Evolutionary conservation across 2,888 invertebrate genomes (phyloP).

Genomic region (Drosophila subsilvestris): DNA sequence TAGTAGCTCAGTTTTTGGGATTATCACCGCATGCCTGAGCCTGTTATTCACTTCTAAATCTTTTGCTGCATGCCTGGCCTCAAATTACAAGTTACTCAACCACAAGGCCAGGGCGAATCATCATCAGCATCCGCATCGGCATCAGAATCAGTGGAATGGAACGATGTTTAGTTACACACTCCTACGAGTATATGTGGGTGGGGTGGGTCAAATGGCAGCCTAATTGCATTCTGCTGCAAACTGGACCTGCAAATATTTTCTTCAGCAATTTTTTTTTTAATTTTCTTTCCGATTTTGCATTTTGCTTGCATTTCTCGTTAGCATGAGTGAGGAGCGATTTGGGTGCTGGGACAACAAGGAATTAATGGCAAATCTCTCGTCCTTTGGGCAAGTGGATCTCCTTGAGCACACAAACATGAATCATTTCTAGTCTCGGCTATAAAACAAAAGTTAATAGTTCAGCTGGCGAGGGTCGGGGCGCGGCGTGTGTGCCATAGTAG

Average conservation of each 20-base stretch:
- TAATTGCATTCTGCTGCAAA: conserved; percentile 24
- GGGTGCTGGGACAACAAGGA: background rate
- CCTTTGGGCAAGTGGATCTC: conserved; percentile 38
- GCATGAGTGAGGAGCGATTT: conserved; percentile 9
- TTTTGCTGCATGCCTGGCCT: conserved; percentile 26
- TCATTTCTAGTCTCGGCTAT: conserved; percentile 62
- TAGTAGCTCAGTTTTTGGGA: conserved; percentile 12
- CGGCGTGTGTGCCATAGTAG: background rate
- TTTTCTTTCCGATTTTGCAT: conserved; percentile 51
- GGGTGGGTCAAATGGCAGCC: background rate
- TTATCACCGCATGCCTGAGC: conserved; percentile 34
- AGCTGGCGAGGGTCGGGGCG: conserved; percentile 21
- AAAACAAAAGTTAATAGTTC: conserved; percentile 78
- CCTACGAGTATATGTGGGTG: background rate
- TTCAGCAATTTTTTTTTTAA: conserved; percentile 32
- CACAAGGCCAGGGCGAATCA: conserved; percentile 4
- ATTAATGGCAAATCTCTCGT: conserved; percentile 32
- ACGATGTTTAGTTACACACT: background rate
- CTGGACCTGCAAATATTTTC: conserved; percentile 22
- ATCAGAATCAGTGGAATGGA: background rate
- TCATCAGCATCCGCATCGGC: background rate
- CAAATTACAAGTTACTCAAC: conserved; percentile 37
- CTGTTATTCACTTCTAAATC: conserved; percentile 39
- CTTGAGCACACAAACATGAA: conserved; percentile 57
- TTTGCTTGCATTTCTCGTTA: conserved; percentile 53